Evolutionary conservation across 2,888 invertebrate genomes (phyloP), one percentile per base, ranked within the genome.

Genomic region (Dryadula phaetusa): DNA sequence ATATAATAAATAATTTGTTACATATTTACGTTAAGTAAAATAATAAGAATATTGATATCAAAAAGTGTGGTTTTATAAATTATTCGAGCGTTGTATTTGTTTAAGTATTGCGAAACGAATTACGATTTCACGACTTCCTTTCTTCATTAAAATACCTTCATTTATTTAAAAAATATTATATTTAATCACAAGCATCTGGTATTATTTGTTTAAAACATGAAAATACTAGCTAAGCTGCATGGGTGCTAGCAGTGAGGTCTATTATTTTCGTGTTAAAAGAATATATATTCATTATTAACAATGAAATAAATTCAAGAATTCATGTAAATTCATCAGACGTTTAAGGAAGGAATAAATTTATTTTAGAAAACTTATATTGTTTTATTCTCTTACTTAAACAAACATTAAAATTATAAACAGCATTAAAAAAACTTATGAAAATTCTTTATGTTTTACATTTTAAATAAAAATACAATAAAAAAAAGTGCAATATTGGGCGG

Each of bases 291-390:
- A 16, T 18, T 28, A 16, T 42, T 6, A n/a, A n/a, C n/a, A n/a
- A 44, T 18, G 18, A n/a, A 47, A 25, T 37, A 0, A 6, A 12
- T 47, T 64, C 18, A 16, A 10, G 0, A 37, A 32, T 66, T 34
- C 0, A 75, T 73, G 71, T 72, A n/a, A 12, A 34, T 16, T 6
- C 1, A 12, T 56, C 2, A 25, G 8, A 72, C 77, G 74, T 70
- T 81, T 82, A 87, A 86, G 88, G 87, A 88, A 88, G 86, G 76
- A 90, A 84, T 89, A 88, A 90, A 90, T 82, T 86, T 82, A 84
- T 88, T 82, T 88, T 85, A 82, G 84, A 82, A 74, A 72, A 37
- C 56, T 34, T 37, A 70, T 72, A 75, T 77, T 70, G 64, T 77
- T 76, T 62, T 63, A 16, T 49, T 49, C 18, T 54, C 28, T 8